Percentiles rank a stretch among this genome's conserved stretches.
phyloP scores from a whole-genome alignment of 92 coral and sea anemone species.

The Galaxea fascicularis region DNA sequence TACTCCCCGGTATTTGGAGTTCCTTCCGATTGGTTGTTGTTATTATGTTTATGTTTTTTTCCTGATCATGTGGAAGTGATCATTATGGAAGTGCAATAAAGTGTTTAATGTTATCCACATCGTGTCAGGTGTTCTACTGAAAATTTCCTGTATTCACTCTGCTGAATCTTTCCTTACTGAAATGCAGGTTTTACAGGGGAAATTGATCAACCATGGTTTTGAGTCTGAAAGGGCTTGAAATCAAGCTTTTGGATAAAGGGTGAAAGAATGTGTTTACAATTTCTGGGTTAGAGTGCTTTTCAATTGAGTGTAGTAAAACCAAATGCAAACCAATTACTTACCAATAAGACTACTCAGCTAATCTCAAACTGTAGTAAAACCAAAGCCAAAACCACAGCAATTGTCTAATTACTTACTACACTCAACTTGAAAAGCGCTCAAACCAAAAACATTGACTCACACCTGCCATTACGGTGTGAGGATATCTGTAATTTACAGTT shows the following conservation, averaged over 20 bases:
- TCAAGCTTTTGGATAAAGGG: no score
- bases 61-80: constrained; percentile 15
- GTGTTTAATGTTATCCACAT: constrained; percentile 4
- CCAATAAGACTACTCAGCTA: not conserved
- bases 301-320: no score
- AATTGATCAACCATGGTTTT: not conserved
- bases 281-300: not conserved
- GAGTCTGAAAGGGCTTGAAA: no score
- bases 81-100: not conserved
- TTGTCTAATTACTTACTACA: not conserved
- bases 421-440: not conserved
- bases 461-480: not conserved
- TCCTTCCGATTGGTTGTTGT: not conserved
- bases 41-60: not conserved
- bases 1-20: constrained; percentile 5
- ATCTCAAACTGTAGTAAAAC: no score
- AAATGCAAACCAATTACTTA: not conserved
- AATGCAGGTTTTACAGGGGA: not conserved
- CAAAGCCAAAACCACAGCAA: not conserved
- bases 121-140: constrained; percentile 6
- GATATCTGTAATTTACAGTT: not conserved
- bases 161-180: not conserved
- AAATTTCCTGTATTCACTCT: constrained; percentile 8
- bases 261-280: no score
- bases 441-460: not conserved